phyloP scores from a whole-genome alignment of 2,113 vertebrate genomes.

The Corydoras sp. region DNA sequence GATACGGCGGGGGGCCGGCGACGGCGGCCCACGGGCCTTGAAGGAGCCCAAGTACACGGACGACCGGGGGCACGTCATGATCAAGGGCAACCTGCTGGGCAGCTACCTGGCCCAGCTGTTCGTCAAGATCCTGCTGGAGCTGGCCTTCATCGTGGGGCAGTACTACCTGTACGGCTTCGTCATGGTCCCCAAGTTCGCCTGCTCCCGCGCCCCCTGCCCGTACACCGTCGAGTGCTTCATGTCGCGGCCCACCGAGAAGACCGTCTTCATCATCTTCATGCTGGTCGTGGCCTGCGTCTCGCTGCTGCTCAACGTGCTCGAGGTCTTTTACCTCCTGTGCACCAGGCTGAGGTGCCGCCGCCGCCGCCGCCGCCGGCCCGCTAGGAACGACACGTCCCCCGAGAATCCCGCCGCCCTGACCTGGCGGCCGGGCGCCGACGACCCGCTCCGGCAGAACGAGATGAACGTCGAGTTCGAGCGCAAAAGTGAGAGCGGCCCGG shows the following conservation, averaged over 20 bases:
- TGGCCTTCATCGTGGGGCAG: conserved; percentile 69
- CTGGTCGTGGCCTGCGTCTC: conserved; percentile 69
- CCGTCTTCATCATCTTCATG: conserved; percentile 81
- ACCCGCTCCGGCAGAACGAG: conserved; percentile 54
- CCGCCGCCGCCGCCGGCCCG: not conserved
- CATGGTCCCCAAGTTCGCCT: conserved; percentile 71
- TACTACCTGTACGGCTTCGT: conserved; percentile 75
- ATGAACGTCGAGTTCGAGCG: conserved; percentile 57
- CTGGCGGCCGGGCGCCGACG: not conserved
- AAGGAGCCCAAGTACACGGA: conserved; percentile 71
- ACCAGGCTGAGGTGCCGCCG: conserved; percentile 47
- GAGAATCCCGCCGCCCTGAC: conserved; percentile 42
- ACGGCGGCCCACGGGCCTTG: no score
- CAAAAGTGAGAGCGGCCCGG: conserved; percentile 58
- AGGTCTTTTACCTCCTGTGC: conserved; percentile 68
- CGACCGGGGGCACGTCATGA: conserved; percentile 62
- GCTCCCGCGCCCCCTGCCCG: conserved; percentile 66
- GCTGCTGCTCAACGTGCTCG: conserved; percentile 62
- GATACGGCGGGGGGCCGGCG: not conserved
- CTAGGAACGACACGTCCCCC: conserved; percentile 26
- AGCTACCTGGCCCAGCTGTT: conserved; percentile 68
- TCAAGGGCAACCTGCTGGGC: conserved; percentile 66
- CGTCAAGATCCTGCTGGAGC: conserved; percentile 69
- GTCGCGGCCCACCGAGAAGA: conserved; percentile 77
- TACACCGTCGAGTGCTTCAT: conserved; percentile 77